These are phyloP conservation scores for Diachrysia chrysitis DNA, from an alignment of 2,888 invertebrate species.

Conservation along the genomic window DNA sequence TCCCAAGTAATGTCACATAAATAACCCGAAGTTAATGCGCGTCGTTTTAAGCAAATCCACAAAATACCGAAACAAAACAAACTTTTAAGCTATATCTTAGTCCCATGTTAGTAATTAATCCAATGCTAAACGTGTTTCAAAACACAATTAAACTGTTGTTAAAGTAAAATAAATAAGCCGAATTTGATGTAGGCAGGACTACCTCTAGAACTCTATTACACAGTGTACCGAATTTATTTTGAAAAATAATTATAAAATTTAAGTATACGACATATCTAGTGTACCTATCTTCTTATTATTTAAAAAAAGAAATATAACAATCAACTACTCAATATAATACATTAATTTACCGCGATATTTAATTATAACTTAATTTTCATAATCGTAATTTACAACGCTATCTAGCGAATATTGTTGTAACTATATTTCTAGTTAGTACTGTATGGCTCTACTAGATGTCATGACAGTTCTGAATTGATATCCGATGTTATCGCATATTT, in stretches of 20 bases:
- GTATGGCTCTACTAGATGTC: slow-evolving; percentile 7
- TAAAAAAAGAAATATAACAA: too few relatives aligned
- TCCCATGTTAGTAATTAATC: slow-evolving; percentile 45
- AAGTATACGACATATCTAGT: background rate
- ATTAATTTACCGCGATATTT: too few relatives aligned
- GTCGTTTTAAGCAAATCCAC: slow-evolving; percentile 38
- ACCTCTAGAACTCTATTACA: background rate
- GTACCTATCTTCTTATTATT: too few relatives aligned
- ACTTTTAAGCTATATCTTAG: slow-evolving; percentile 44
- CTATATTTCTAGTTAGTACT: background rate
- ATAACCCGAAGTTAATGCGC: slow-evolving; percentile 31
- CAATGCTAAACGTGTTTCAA: slow-evolving; percentile 36
- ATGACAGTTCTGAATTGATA: background rate
- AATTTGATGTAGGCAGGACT: background rate
- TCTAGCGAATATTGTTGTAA: slow-evolving; percentile 33
- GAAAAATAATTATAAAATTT: background rate
- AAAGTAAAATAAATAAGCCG: slow-evolving; percentile 10
- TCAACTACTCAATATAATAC: too few relatives aligned
- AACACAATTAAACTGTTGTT: slow-evolving; percentile 33
- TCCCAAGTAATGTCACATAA: slow-evolving; percentile 33
- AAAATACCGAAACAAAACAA: slow-evolving; percentile 37
- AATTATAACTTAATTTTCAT: too few relatives aligned
- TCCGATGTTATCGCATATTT: background rate
- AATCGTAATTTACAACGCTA: slow-evolving; percentile 35
- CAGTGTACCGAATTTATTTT: background rate